A percentile compares a stretch with the other conserved stretches of the same genome.
Evolutionary conservation across 1,140 invertebrate species (phyloP).

Genomic region (Octopus sinensis): DNA sequence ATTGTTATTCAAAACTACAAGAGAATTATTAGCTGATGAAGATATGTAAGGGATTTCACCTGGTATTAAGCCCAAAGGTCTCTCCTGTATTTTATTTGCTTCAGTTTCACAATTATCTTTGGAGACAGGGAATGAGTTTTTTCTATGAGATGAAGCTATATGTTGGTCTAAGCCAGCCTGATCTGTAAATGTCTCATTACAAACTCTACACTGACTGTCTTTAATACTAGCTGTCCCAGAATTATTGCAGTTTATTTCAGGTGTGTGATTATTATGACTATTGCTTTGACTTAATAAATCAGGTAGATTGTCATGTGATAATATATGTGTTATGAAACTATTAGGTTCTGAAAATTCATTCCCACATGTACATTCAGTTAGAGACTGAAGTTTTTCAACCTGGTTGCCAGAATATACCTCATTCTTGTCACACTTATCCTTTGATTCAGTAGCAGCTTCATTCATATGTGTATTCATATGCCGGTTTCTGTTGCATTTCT

Average conservation of each 20-base stretch:
- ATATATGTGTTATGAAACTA: slow-evolving; percentile 84
- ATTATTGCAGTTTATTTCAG: slow-evolving; percentile 66
- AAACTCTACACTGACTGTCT: slow-evolving; percentile 63
- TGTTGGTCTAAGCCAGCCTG: neutral
- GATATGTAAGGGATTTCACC: neutral
- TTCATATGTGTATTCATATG: slow-evolving; percentile 16
- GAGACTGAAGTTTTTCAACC: slow-evolving; percentile 65
- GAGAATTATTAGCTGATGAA: slow-evolving; percentile 69
- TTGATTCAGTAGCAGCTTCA: neutral
- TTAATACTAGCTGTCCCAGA: slow-evolving; percentile 75
- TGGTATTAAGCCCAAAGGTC: neutral
- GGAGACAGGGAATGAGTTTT: neutral
- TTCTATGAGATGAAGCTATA: neutral
- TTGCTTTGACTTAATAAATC: slow-evolving; percentile 85
- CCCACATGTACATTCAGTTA: slow-evolving; percentile 80
- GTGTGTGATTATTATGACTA: slow-evolving; percentile 82
- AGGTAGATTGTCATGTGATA: slow-evolving; percentile 72
- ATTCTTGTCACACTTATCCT: slow-evolving; percentile 16
- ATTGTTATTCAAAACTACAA: slow-evolving; percentile 60
- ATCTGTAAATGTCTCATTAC: neutral
- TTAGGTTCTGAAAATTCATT: slow-evolving; percentile 81
- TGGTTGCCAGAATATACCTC: slow-evolving; percentile 23
- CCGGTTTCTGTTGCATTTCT: slow-evolving; percentile 17
- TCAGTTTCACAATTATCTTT: neutral
- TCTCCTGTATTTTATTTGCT: neutral